These are phyloP conservation scores for Drosophila dives DNA, from an alignment of 2,888 invertebrate species.

Conservation along the genomic window DNA sequence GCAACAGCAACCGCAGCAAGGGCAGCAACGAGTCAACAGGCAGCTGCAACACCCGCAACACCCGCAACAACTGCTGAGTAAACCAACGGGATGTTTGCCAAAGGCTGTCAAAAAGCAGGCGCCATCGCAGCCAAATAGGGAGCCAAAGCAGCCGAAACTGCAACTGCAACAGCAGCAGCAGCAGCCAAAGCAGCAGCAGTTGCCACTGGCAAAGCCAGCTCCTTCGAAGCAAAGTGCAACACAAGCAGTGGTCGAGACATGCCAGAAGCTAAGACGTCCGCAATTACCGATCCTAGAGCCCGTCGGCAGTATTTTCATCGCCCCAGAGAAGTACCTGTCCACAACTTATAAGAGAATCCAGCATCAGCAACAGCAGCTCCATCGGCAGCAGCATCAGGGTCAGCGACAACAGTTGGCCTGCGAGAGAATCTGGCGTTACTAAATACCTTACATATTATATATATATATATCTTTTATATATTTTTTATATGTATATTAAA, in stretches of 20 bases:
- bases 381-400: constrained; percentile 20
- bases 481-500: too few species aligned
- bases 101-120: background rate
- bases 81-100: background rate
- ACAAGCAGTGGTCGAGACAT: background rate
- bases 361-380: constrained; percentile 43
- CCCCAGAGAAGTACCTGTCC: background rate
- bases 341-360: constrained; percentile 16
- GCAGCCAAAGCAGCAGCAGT: background rate
- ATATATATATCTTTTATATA: too few species aligned
- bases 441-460: too few species aligned
- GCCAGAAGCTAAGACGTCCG: constrained; percentile 2
- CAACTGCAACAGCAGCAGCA: background rate
- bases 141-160: background rate
- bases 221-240: background rate
- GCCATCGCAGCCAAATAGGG: background rate
- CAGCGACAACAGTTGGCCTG: constrained; percentile 42
- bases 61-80: background rate
- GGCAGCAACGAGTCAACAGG: background rate
- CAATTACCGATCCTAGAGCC: background rate
- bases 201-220: background rate
- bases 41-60: background rate
- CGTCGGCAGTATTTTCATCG: background rate
- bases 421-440: constrained; percentile 49
- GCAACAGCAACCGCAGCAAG: constrained; percentile 1